Evolutionary conservation across 2,888 invertebrate species (phyloP), one percentile per base, ranked within the genome.

Genomic region (Andrena haemorrhoa): DNA sequence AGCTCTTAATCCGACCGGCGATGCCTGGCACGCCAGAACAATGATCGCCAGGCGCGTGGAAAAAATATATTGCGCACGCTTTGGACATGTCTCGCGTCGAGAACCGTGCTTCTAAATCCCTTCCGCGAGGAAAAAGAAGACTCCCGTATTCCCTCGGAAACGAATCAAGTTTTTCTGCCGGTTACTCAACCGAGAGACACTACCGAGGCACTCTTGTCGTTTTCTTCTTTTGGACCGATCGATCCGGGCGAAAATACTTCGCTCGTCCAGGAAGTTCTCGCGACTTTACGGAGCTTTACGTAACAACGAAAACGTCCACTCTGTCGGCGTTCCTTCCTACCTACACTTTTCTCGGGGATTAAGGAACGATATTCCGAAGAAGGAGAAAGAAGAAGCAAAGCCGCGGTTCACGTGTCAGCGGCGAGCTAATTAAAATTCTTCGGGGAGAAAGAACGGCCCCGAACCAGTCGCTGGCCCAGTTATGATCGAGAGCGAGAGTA

Each of bases 241-340:
- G 78, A 68, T 23, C 58, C 56, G 31, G 64, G 63, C 69, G 79
- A 71, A 53, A 61, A 66, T 66, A 71, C 61, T 80, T 68, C 61
- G 65, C 64, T 47, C 65, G 79, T 79, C 26, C 72, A 80, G 79
- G 79, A 80, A 80, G 66, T 80, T 53, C 64, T 41, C 51, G 58
- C 63, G 56, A 29, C 41, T 49, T 41, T 5, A 16, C 41, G 16
- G 41, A 0, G 41, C 16, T 23, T 80, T 80, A 79, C 72, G 80
- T 79, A 80, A 80, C 79, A 49, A 70, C 80, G 80, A 80, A 71
- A 80, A 79, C 71, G 60, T 41, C 72, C 49, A 47, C 65, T 79
- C 47, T 60, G 65, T 71, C 65, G 71, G 20, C 79, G 8, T 65
- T 65, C 53, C 64, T 31, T 33, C 26, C 41, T 35, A 47, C 26